Base-by-base conservation (phyloP, 2,797 vertebrate genomes). In the Hybognathus amarus region DNA sequence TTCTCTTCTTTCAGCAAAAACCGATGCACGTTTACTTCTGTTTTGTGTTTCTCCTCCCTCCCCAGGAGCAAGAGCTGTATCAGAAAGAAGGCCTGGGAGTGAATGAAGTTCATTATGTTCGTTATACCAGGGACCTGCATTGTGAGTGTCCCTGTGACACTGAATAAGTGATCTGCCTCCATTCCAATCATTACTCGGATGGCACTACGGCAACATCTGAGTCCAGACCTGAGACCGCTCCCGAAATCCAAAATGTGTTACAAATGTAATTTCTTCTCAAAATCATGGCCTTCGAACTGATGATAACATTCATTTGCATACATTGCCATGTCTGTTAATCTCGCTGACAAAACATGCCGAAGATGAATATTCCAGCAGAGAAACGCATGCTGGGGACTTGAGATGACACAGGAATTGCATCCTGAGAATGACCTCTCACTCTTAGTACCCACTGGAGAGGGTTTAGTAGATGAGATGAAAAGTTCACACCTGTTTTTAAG, bases 41-140 rank as follows among this genome's bases (percentile, higher is more conserved):
- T 50, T 10, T 78, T 52, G 11, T 47, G 15, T 47, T 47, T 15
- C 13, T 1, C 6, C 1, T 27, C 36, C 40, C 66, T 71, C 9
- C 7, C 42, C 86, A 97, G 96, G 97, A 97, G 56, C 97, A 97
- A 94, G 97, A 97, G 87, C 95, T 97, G 77, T 97, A 97, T 88
- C 96, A 97, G 76, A 97, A 93, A 59, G 96, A 97, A 91, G 96
- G 95, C n/a, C 90, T 97, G 74, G 96, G 96, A 18, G 96, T 97
- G 73, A 97, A 97, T 90, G 96, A 97, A 93, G 96, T 97, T 13
- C 96, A 95, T 89, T 97, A 97, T 79, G 97, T 97, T 77, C 96
- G 97, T 91, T 97, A 97, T 90, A n/a, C n/a, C 97, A 97, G 87
- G 97, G 97, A n/a, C n/a, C 85, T 97, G 97, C 74, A 97, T 97